phyloP scores from a whole-genome alignment of 2,113 vertebrate genomes.

The Cheilinus undulatus region DNA sequence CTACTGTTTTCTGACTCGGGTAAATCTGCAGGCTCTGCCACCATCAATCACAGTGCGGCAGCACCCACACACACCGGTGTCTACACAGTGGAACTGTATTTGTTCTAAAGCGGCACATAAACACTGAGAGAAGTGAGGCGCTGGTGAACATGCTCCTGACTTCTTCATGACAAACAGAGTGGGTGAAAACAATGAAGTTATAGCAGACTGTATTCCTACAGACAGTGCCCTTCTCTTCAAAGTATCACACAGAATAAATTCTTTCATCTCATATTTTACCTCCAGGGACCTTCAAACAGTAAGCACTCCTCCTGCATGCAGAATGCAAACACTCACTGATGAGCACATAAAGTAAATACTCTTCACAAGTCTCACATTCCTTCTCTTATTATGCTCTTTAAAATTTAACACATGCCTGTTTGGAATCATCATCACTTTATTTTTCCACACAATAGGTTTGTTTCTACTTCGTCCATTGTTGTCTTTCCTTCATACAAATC shows the following conservation, averaged over 20 bases:
- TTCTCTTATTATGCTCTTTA: not conserved
- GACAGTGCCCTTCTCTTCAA: constrained; percentile 32
- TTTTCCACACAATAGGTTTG: too few species aligned
- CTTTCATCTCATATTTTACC: constrained; percentile 57
- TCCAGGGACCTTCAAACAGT: constrained; percentile 36
- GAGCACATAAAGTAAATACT: constrained; percentile 7
- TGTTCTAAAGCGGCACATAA: constrained; percentile 36
- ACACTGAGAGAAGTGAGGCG: not conserved
- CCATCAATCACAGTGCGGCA: constrained; percentile 58
- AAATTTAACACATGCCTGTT: too few species aligned
- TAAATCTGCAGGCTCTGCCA: constrained; percentile 71
- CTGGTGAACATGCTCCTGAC: constrained; percentile 31
- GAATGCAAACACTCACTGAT: constrained; percentile 3
- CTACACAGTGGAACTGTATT: constrained; percentile 38
- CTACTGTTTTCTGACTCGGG: constrained; percentile 60
- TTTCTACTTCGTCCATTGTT: too few species aligned
- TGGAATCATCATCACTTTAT: too few species aligned
- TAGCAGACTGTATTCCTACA: constrained; percentile 41
- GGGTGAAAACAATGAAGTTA: constrained; percentile 57
- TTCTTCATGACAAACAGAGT: constrained; percentile 52
- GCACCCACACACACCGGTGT: constrained; percentile 11
- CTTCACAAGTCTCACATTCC: constrained; percentile 8
- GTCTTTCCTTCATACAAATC: too few species aligned
- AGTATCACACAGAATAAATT: constrained; percentile 62
- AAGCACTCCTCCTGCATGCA: constrained; percentile 50